Evolutionary conservation across 2,888 invertebrate genomes (phyloP).

Genomic region (Nomada ruficornis): DNA sequence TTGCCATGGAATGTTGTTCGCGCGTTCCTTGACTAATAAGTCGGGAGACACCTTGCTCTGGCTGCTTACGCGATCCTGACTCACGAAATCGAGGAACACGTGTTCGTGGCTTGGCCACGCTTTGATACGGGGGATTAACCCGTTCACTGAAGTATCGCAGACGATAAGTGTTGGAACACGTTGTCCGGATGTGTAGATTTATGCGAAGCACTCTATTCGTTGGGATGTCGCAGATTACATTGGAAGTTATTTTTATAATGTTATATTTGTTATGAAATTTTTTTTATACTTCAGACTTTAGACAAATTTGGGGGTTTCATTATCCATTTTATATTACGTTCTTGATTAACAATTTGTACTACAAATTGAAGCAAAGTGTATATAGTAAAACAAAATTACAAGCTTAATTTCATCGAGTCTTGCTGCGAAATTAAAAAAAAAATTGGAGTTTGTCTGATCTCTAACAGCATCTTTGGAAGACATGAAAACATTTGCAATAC

Average conservation of each 20-base stretch:
- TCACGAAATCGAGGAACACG: conserved; percentile 37
- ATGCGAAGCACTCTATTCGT: not conserved
- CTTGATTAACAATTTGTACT: too few species aligned
- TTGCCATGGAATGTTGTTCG: conserved; percentile 51
- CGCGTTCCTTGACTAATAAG: conserved; percentile 43
- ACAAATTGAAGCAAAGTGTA: too few species aligned
- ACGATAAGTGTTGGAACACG: not conserved
- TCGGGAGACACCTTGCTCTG: conserved; percentile 31
- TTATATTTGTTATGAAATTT: too few species aligned
- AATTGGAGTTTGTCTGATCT: too few species aligned
- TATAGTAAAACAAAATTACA: too few species aligned
- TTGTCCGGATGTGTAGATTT: not conserved
- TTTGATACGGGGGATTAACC: conserved; percentile 20
- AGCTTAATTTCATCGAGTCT: too few species aligned
- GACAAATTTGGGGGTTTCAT: too few species aligned
- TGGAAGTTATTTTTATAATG: not conserved
- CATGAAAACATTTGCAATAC: not conserved
- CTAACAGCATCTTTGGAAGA: not conserved
- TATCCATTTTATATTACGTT: too few species aligned
- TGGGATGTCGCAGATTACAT: too few species aligned
- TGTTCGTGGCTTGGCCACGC: conserved; percentile 38
- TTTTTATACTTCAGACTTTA: too few species aligned
- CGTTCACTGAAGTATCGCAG: not conserved
- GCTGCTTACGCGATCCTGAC: conserved; percentile 13
- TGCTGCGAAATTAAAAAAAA: too few species aligned